Percentiles rank a stretch among this genome's conserved stretches.
Conservation (phyloP, 2,113 vertebrate genomes). For the Dasyornis broadbenti region DNA sequence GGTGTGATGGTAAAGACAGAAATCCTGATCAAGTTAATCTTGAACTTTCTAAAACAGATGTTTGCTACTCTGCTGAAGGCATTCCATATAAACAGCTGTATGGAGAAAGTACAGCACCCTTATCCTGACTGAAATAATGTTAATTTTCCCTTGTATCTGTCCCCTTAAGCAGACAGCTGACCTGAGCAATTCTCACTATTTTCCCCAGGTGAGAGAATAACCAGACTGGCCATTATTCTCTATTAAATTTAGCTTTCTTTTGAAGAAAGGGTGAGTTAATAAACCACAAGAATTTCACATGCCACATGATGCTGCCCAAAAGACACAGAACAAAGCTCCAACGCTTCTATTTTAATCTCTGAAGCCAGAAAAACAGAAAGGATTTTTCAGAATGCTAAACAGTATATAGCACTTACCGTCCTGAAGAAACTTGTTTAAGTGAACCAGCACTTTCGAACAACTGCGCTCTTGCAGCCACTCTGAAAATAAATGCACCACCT, state of each 20-base stretch:
- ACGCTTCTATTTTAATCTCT: not conserved
- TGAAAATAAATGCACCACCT: slow-evolving; percentile 62
- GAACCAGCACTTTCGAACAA: slow-evolving; percentile 88
- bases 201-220: not conserved
- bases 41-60: not conserved
- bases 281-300: not conserved
- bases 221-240: not conserved
- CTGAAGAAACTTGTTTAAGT: slow-evolving; percentile 73
- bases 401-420: slow-evolving; percentile 74
- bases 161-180: not conserved
- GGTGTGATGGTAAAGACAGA: not conserved
- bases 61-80: not conserved
- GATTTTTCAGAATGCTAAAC: not conserved
- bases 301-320: not conserved
- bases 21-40: not conserved
- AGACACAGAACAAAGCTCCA: not conserved
- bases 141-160: not conserved
- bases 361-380: not conserved
- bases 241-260: not conserved
- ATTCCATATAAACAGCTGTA: not conserved
- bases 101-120: not conserved
- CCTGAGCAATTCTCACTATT: not conserved
- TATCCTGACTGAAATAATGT: not conserved
- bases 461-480: slow-evolving; percentile 81
- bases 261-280: not conserved